Evolutionary conservation across 2,888 invertebrate genomes (phyloP).

Genomic region (Neocrepidodera transversa): DNA sequence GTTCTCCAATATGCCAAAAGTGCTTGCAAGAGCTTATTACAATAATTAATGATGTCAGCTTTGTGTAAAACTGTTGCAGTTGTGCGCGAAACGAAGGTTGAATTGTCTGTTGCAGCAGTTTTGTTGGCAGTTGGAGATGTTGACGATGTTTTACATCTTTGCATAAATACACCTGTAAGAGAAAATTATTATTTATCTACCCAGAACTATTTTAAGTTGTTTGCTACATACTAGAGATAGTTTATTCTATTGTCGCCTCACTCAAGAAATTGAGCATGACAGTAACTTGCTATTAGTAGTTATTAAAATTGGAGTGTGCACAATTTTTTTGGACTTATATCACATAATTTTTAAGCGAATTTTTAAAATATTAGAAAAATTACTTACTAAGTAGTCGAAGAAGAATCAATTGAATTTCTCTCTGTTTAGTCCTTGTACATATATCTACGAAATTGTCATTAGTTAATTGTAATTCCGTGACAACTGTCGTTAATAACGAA

Average conservation of each 20-base stretch:
- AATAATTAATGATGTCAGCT: slow-evolving; percentile 75
- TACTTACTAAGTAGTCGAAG: slow-evolving; percentile 84
- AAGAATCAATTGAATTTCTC: slow-evolving; percentile 88
- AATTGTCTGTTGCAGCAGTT: slow-evolving; percentile 57
- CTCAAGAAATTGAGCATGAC: no score
- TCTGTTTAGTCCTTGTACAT: slow-evolving; percentile 72
- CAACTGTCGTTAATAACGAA: slow-evolving; percentile 74
- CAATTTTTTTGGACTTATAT: no score
- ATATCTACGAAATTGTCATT: slow-evolving; percentile 64
- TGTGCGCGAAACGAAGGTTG: slow-evolving; percentile 70
- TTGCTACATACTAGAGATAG: no score
- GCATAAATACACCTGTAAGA: slow-evolving; percentile 74
- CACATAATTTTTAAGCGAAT: no score
- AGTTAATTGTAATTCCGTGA: slow-evolving; percentile 75
- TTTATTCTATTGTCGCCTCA: no score
- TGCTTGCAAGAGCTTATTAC: slow-evolving; percentile 73
- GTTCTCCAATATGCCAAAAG: slow-evolving; percentile 78
- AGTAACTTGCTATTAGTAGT: no score
- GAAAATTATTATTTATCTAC: neutral
- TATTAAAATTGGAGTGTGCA: no score
- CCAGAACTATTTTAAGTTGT: no score
- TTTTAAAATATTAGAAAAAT: neutral
- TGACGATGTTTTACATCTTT: slow-evolving; percentile 69
- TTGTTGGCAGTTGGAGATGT: slow-evolving; percentile 48
- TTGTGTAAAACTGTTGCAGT: slow-evolving; percentile 75